A percentile compares a stretch with the other conserved stretches of the same genome.
phyloP scores from a whole-genome alignment of 2,113 vertebrate species.

The Symphodus melops region DNA sequence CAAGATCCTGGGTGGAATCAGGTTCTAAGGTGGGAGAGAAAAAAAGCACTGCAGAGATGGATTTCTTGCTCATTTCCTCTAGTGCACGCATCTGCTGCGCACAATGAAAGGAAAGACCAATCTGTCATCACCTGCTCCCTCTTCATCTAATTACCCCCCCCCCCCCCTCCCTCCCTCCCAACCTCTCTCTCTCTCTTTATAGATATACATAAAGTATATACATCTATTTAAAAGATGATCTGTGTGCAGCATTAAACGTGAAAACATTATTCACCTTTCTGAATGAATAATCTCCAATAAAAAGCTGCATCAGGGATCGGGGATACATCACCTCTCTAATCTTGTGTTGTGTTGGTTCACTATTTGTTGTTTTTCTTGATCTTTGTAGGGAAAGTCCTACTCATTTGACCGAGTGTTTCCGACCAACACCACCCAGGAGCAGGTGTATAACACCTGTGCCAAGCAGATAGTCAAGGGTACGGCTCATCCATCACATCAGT shows the following conservation, averaged over 20 bases:
- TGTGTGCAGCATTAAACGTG: not conserved
- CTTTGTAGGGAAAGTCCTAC: slow-evolving; percentile 88
- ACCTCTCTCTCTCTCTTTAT: no score
- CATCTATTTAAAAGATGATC: no score
- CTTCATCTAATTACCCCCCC: no score
- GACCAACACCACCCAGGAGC: slow-evolving; percentile 96
- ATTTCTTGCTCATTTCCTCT: slow-evolving; percentile 5
- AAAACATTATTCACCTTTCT: no score
- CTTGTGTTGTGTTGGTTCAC: no score
- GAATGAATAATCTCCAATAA: no score
- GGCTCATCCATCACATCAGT: not conserved
- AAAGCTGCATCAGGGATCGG: no score
- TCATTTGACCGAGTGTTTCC: slow-evolving; percentile 92
- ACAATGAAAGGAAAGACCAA: not conserved
- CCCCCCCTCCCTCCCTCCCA: no score
- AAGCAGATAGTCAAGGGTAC: slow-evolving; percentile 96
- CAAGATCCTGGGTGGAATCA: slow-evolving; percentile 16
- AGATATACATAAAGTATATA: no score
- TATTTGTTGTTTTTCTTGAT: not conserved
- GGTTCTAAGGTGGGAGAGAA: not conserved
- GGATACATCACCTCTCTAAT: no score
- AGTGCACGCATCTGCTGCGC: not conserved
- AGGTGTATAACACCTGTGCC: slow-evolving; percentile 95
- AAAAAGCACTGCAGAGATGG: slow-evolving; percentile 4
- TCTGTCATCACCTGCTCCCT: not conserved